Percentiles rank a stretch among this genome's conserved stretches.
phyloP scores from a whole-genome alignment of 2,888 invertebrate genomes.

The Anaspis maculata region DNA sequence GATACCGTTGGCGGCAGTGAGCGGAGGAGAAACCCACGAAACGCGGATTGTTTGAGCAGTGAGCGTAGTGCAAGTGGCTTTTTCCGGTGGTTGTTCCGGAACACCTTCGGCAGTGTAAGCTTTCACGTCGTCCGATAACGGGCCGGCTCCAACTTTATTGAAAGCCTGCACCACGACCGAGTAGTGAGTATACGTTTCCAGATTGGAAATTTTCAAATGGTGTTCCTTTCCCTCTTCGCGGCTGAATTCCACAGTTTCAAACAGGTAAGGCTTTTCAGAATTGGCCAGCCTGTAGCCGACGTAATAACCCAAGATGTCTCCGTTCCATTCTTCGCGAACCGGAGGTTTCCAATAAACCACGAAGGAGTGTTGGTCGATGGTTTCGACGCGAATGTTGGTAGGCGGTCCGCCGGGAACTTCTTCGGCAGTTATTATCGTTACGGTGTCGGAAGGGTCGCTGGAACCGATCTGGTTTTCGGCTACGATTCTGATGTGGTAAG shows the following conservation, averaged over 20 bases:
- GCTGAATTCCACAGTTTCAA: conserved; percentile 85
- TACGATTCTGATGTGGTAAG: conserved; percentile 86
- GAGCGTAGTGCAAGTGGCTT: conserved; percentile 84
- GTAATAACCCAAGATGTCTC: conserved; percentile 84
- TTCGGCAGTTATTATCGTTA: conserved; percentile 92
- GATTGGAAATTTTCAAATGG: conserved; percentile 51
- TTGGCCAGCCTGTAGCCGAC: conserved; percentile 82
- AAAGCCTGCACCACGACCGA: conserved; percentile 93
- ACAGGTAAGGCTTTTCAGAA: conserved; percentile 78
- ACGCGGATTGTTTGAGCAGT: conserved; percentile 92
- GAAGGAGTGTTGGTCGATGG: conserved; percentile 78
- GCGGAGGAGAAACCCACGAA: conserved; percentile 89
- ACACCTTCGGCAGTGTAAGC: conserved; percentile 93
- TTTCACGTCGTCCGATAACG: conserved; percentile 78
- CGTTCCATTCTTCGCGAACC: conserved; percentile 83
- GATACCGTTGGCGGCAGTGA: conserved; percentile 86
- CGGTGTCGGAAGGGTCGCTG: conserved; percentile 88
- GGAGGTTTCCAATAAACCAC: conserved; percentile 89
- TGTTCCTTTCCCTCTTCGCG: conserved; percentile 89
- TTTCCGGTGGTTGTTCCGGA: conserved; percentile 85
- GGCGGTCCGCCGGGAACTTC: conserved; percentile 71
- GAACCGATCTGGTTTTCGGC: conserved; percentile 90
- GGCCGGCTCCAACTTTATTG: conserved; percentile 90
- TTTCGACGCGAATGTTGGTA: conserved; percentile 75
- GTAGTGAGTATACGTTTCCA: conserved; percentile 87